Conservation (phyloP, 2,888 invertebrate genomes). For the Synergus gifuensis region DNA sequence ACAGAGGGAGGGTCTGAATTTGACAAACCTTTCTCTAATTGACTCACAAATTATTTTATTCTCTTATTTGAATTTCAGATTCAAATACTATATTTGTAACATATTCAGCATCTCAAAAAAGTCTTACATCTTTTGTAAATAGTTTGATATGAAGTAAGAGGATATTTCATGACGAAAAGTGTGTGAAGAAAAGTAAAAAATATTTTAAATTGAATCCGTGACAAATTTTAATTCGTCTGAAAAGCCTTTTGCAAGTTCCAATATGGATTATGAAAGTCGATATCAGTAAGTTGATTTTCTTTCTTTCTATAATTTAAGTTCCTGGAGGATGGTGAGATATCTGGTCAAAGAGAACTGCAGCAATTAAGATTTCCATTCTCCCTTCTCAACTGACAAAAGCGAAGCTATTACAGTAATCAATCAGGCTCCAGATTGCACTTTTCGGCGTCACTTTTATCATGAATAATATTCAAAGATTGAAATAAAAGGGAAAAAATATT, state of each 20-base stretch:
- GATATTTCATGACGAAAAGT: no score
- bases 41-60: conserved; percentile 28
- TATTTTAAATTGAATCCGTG: background rate
- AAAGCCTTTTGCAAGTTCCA: background rate
- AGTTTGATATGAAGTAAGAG: background rate
- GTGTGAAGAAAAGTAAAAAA: background rate
- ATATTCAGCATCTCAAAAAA: background rate
- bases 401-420: conserved; percentile 12
- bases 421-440: conserved; percentile 3
- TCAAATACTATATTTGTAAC: background rate
- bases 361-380: conserved; percentile 17
- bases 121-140: background rate
- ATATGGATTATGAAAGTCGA: background rate
- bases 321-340: background rate
- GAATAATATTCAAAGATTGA: no score
- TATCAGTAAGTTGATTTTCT: background rate
- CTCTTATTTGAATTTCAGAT: conserved; percentile 22
- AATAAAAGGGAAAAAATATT: no score
- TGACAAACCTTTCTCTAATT: conserved; percentile 40
- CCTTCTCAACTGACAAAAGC: conserved; percentile 17
- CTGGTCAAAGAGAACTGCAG: conserved; percentile 22
- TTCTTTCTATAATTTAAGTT: background rate
- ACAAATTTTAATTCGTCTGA: background rate
- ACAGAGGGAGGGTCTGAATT: conserved; percentile 6
- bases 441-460: no score